These are phyloP conservation scores for Camponotus floridanus DNA, from an alignment of 1,140 invertebrate species.

Conservation along the genomic window DNA sequence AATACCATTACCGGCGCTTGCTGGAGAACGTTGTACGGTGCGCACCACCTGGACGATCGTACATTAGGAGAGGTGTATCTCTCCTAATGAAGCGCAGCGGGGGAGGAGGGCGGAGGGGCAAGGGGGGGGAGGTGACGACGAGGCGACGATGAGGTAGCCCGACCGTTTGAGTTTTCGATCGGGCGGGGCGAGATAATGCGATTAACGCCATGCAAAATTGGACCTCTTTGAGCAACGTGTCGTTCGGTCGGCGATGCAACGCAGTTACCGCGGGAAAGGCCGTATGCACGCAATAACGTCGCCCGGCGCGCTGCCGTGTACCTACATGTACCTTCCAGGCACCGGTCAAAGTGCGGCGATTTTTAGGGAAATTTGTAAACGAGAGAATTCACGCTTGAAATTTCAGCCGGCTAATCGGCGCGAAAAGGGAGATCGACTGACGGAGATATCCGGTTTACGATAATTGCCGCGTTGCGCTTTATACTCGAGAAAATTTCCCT, in stretches of 20 bases:
- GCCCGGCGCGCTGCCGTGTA: constrained; percentile 39
- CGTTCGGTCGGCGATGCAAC: constrained; percentile 76
- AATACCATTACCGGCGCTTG: constrained; percentile 47
- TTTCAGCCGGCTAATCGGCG: constrained; percentile 64
- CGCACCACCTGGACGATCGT: not conserved
- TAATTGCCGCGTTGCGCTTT: constrained; percentile 54
- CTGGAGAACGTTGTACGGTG: constrained; percentile 14
- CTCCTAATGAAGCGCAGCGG: constrained; percentile 60
- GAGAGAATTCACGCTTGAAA: constrained; percentile 73
- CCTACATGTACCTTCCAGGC: constrained; percentile 44
- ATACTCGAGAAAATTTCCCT: constrained; percentile 24
- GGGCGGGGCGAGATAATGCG: constrained; percentile 71
- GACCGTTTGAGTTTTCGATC: constrained; percentile 76
- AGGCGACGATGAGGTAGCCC: constrained; percentile 58
- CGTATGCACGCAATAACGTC: constrained; percentile 72
- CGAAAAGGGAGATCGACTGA: constrained; percentile 60
- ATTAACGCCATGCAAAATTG: constrained; percentile 80
- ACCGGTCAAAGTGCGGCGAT: constrained; percentile 70
- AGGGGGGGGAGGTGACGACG: not conserved
- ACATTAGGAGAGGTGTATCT: constrained; percentile 41
- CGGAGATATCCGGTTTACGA: constrained; percentile 58
- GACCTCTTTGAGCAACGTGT: constrained; percentile 79
- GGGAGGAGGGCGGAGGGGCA: not conserved
- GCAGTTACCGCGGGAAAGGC: constrained; percentile 75
- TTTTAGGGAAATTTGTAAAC: constrained; percentile 73